Evolutionary conservation across 2,113 vertebrate genomes (phyloP).

Genomic region (Ranitomeya imitator): DNA sequence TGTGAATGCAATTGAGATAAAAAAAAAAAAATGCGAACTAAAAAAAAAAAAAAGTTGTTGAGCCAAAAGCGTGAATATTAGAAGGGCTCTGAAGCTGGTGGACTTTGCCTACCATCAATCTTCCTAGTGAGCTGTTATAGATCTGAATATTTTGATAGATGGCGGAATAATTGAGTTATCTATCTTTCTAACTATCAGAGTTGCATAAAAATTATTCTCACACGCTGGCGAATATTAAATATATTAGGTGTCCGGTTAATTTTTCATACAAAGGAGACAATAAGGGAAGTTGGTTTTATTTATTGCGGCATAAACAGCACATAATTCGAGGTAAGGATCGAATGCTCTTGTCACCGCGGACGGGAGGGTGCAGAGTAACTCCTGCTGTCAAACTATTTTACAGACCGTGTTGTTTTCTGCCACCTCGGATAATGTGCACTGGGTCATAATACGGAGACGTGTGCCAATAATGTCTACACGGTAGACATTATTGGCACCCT

Average conservation of each 20-base stretch:
- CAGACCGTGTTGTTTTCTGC: not conserved
- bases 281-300: constrained; percentile 69
- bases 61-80: constrained; percentile 94
- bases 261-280: constrained; percentile 85
- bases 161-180: constrained; percentile 98
- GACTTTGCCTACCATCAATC: constrained; percentile 94
- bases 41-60: constrained; percentile 84
- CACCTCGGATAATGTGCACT: not conserved
- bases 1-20: constrained; percentile 88
- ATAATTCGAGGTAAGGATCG: constrained; percentile 56
- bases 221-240: constrained; percentile 98
- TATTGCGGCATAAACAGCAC: constrained; percentile 67
- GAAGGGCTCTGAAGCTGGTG: constrained; percentile 85
- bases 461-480: no score
- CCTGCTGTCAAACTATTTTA: not conserved
- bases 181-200: constrained; percentile 95
- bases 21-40: constrained; percentile 79
- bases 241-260: constrained; percentile 86
- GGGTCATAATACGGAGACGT: not conserved
- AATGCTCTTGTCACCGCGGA: not conserved
- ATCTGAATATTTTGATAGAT: constrained; percentile 96
- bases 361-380: constrained; percentile 4
- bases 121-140: constrained; percentile 88
- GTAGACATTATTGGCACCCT: no score
- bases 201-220: constrained; percentile 99